These are phyloP conservation scores for Catharus ustulatus DNA, from an alignment of 2,797 vertebrate genomes.

Conservation along the genomic window DNA sequence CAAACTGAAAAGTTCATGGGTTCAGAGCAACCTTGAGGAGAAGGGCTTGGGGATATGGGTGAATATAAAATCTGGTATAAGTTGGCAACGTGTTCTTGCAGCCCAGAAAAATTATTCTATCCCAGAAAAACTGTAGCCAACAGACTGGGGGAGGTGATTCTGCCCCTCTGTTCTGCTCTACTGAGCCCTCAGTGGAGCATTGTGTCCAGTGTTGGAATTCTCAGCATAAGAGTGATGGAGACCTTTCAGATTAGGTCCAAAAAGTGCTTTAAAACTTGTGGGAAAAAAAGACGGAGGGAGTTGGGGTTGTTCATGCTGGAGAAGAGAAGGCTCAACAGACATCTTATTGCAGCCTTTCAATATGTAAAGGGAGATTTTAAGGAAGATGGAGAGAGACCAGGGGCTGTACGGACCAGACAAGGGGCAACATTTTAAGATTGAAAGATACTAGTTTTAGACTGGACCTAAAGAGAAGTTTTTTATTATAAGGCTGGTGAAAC, in stretches of 20 bases:
- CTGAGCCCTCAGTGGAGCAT: neutral
- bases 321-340: neutral
- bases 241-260: neutral
- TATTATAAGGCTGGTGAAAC: neutral
- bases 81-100: neutral
- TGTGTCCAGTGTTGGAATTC: too few relatives aligned
- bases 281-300: neutral
- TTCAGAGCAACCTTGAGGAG: neutral
- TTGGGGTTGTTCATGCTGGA: rapidly evolving
- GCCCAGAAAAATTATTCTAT: neutral
- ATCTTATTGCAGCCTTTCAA: neutral
- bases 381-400: neutral
- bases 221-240: neutral
- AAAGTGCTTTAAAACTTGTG: neutral
- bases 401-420: neutral
- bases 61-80: neutral
- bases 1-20: neutral
- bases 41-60: neutral
- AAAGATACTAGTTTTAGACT: neutral
- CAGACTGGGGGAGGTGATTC: neutral
- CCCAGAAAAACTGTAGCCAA: neutral
- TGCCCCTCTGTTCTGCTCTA: neutral
- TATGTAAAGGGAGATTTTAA: neutral
- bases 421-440: neutral
- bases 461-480: neutral